Evolutionary conservation across 1,140 invertebrate genomes (phyloP).

Genomic region (honey bee (Apis mellifera)): DNA sequence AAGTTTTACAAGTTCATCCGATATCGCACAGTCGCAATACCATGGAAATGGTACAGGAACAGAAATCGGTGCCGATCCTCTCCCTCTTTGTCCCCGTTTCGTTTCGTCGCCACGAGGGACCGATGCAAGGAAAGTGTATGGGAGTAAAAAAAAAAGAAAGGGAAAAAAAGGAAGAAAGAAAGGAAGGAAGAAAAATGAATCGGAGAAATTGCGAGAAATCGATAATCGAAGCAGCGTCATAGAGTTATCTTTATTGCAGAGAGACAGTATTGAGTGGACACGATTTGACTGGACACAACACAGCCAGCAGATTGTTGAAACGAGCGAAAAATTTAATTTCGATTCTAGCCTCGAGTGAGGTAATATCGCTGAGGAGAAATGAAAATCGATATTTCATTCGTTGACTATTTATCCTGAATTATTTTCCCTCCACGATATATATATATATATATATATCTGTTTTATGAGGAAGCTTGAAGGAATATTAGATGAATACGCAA

Average conservation of each 20-base stretch:
- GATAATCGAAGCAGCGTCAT: conserved; percentile 16
- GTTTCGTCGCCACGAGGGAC: not conserved
- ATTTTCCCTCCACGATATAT: too few species aligned
- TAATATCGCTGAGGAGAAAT: too few species aligned
- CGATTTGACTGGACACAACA: conserved; percentile 37
- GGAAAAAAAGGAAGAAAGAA: too few species aligned
- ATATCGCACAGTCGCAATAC: conserved; percentile 51
- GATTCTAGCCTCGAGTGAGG: not conserved
- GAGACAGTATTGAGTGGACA: not conserved
- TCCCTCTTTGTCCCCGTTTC: not conserved
- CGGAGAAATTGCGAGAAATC: not conserved
- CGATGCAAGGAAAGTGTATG: not conserved
- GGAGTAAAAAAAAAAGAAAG: too few species aligned
- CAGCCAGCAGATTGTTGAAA: not conserved
- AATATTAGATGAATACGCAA: too few species aligned
- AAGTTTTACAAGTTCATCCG: conserved; percentile 72
- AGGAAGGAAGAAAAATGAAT: not conserved
- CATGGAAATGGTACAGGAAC: conserved; percentile 27
- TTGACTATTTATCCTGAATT: too few species aligned
- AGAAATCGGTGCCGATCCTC: conserved; percentile 3
- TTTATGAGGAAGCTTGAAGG: too few species aligned
- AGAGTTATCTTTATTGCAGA: conserved; percentile 42
- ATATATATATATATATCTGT: too few species aligned
- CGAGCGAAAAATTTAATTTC: conserved; percentile 51
- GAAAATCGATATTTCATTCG: too few species aligned